Evolutionary conservation across 2,888 invertebrate species (phyloP).

Genomic region (Temnothorax ravouxi): DNA sequence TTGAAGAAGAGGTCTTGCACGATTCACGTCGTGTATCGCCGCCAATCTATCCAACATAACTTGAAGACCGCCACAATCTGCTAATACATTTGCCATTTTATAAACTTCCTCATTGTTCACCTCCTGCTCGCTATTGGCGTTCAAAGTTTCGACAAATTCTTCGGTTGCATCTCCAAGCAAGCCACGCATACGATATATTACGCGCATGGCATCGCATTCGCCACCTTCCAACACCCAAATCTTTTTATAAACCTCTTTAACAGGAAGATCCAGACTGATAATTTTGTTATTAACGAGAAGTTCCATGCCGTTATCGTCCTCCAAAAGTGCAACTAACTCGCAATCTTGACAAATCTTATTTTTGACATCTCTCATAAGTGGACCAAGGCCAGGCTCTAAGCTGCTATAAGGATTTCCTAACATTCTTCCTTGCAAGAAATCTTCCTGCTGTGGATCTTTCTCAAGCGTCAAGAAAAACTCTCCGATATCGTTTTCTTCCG

Average conservation of each 20-base stretch:
- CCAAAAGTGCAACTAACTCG: slow-evolving; percentile 98
- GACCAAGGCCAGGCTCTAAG: slow-evolving; percentile 97
- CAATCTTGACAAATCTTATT: slow-evolving; percentile 99
- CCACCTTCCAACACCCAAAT: slow-evolving; percentile 95
- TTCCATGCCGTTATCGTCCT: slow-evolving; percentile 99
- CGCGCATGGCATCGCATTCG: slow-evolving; percentile 98
- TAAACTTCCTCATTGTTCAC: slow-evolving; percentile 98
- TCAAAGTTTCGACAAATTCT: slow-evolving; percentile 98
- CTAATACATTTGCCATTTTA: slow-evolving; percentile 95
- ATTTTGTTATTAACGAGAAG: slow-evolving; percentile 99
- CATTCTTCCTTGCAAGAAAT: slow-evolving; percentile 99
- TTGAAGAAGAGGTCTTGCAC: slow-evolving; percentile 94
- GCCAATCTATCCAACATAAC: slow-evolving; percentile 95
- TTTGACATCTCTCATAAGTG: slow-evolving; percentile 99
- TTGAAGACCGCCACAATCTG: slow-evolving; percentile 92
- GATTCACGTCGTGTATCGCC: slow-evolving; percentile 94
- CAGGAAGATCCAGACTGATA: slow-evolving; percentile 97
- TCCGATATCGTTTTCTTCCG: slow-evolving; percentile 98
- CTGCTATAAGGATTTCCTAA: slow-evolving; percentile 99
- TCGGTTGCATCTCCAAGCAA: slow-evolving; percentile 99
- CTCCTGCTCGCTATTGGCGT: slow-evolving; percentile 93
- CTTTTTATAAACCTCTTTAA: slow-evolving; percentile 94
- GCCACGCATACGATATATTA: slow-evolving; percentile 99
- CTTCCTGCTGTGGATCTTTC: slow-evolving; percentile 99
- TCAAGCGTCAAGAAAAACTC: slow-evolving; percentile 98